Percentiles rank a stretch among this genome's conserved stretches.
Conservation (phyloP, 2,113 vertebrate species). For the Anas platyrhynchos region DNA sequence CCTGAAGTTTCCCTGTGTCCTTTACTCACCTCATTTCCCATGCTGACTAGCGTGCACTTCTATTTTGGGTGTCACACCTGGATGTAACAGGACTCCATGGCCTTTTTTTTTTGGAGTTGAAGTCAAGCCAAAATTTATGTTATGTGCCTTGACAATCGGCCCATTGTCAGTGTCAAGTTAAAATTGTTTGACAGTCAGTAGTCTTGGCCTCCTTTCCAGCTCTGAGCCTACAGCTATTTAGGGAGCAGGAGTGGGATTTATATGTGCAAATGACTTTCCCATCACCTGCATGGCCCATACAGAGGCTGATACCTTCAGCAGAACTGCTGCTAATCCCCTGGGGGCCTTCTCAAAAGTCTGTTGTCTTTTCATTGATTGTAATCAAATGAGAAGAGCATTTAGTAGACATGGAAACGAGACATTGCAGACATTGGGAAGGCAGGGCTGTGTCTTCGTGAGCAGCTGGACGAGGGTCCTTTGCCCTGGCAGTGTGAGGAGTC, state of each 20-base stretch:
- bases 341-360: neutral
- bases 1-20: neutral
- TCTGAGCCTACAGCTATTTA: neutral
- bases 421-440: neutral
- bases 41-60: neutral
- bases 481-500: neutral
- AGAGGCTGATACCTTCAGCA: neutral
- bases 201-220: neutral
- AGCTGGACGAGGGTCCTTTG: rapidly evolving
- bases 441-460: neutral
- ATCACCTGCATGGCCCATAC: neutral
- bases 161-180: neutral
- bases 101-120: neutral
- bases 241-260: neutral
- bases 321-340: neutral
- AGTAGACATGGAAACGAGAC: neutral
- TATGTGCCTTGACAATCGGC: neutral
- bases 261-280: neutral
- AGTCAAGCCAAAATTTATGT: neutral
- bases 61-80: neutral
- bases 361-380: neutral
- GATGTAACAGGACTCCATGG: neutral
- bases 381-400: neutral
- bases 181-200: neutral
- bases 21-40: neutral